Evolutionary conservation across 2,113 vertebrate genomes (phyloP).

Genomic region (Hippopotamus amphibius): DNA sequence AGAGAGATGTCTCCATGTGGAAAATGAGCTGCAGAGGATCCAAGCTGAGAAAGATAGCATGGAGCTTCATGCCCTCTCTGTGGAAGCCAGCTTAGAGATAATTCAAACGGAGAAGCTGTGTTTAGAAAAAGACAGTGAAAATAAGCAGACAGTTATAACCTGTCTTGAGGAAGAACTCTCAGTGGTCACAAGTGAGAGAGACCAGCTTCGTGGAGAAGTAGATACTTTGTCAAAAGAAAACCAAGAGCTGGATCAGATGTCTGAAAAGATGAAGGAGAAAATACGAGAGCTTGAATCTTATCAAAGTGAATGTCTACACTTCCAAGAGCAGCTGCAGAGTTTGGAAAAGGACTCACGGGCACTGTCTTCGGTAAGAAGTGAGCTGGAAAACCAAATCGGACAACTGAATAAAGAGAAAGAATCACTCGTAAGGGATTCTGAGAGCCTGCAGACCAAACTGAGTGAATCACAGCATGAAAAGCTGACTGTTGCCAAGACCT

Average conservation of each 20-base stretch:
- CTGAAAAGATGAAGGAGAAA: slow-evolving; percentile 86
- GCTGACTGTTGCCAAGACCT: slow-evolving; percentile 85
- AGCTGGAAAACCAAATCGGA: slow-evolving; percentile 85
- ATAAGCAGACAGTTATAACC: slow-evolving; percentile 82
- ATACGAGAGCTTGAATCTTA: slow-evolving; percentile 86
- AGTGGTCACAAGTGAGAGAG: slow-evolving; percentile 84
- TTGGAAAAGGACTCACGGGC: slow-evolving; percentile 82
- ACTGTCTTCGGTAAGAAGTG: slow-evolving; percentile 80
- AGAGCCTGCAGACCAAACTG: slow-evolving; percentile 88
- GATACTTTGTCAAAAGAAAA: slow-evolving; percentile 87
- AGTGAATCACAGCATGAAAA: slow-evolving; percentile 87
- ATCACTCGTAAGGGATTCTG: slow-evolving; percentile 82
- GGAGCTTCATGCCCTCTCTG: slow-evolving; percentile 86
- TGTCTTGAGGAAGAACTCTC: slow-evolving; percentile 89
- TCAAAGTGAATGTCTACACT: slow-evolving; percentile 82
- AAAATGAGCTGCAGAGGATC: slow-evolving; percentile 86
- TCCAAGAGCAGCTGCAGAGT: slow-evolving; percentile 85
- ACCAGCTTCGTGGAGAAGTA: slow-evolving; percentile 86
- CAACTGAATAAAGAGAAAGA: slow-evolving; percentile 87
- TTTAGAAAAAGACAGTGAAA: slow-evolving; percentile 87
- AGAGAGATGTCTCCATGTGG: slow-evolving; percentile 88
- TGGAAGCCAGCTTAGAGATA: slow-evolving; percentile 86
- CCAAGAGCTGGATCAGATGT: slow-evolving; percentile 85
- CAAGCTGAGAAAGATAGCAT: slow-evolving; percentile 88
- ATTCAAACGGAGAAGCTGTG: slow-evolving; percentile 86